Evolutionary conservation across 2,113 vertebrate genomes (phyloP).

Genomic region (Tylochromis polylepis): DNA sequence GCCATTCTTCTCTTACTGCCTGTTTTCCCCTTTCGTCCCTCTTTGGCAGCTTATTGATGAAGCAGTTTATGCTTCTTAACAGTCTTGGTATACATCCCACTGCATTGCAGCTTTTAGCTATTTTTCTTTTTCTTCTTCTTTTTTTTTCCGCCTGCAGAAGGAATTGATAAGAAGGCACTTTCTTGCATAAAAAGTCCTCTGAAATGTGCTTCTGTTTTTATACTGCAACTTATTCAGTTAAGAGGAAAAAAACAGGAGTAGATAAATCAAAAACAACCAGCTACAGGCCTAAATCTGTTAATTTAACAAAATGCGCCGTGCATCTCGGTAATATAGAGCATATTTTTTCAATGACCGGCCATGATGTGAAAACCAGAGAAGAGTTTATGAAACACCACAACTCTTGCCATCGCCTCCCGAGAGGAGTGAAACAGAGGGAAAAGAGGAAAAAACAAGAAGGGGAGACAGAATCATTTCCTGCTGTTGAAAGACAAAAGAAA

Average conservation of each 20-base stretch:
- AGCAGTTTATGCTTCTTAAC: background rate
- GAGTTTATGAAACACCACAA: constrained; percentile 68
- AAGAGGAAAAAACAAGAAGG: background rate
- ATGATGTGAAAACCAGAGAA: constrained; percentile 68
- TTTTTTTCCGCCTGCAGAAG: background rate
- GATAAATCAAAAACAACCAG: background rate
- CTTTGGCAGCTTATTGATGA: background rate
- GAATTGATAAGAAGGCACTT: background rate
- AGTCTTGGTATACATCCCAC: background rate
- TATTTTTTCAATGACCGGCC: constrained; percentile 23
- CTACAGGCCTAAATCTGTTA: background rate
- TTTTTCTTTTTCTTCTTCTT: background rate
- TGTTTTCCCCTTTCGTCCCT: background rate
- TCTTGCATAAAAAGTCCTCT: background rate
- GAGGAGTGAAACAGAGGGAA: constrained; percentile 34
- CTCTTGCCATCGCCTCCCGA: constrained; percentile 47
- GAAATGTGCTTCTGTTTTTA: background rate
- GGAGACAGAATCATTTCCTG: constrained; percentile 62
- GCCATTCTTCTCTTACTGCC: background rate
- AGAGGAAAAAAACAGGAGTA: background rate
- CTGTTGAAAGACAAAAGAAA: constrained; percentile 47
- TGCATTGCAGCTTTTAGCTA: background rate
- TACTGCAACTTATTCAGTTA: background rate
- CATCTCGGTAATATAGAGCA: background rate
- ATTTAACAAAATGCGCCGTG: background rate